Conservation (phyloP, 2,888 invertebrate genomes). For the Phengaris arion region DNA sequence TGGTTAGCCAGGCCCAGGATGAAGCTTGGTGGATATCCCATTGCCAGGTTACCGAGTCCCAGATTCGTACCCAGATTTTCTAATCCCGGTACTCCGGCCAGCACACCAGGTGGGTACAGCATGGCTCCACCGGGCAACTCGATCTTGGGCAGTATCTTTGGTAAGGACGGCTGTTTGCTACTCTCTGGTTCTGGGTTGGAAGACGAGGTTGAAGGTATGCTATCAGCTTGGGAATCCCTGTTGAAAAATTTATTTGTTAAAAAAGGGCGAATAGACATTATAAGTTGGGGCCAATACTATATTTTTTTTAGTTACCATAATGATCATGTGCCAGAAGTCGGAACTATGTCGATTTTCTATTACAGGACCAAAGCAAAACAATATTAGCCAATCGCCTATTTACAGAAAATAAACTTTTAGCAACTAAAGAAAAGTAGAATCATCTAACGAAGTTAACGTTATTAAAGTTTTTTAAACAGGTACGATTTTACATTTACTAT, state of each 20-base stretch:
- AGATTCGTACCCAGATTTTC: constrained; percentile 66
- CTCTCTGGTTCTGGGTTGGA: constrained; percentile 64
- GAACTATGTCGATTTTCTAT: too few relatives aligned
- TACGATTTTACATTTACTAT: too few relatives aligned
- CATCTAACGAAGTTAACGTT: too few relatives aligned
- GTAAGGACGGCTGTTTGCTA: constrained; percentile 59
- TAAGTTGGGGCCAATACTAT: too few relatives aligned
- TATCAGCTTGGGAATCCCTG: constrained; percentile 58
- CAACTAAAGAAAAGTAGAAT: too few relatives aligned
- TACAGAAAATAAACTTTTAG: too few relatives aligned
- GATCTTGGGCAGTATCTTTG: constrained; percentile 64
- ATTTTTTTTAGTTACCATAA: too few relatives aligned
- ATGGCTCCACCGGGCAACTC: constrained; percentile 72
- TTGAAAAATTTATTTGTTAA: not conserved
- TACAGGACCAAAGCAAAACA: not conserved
- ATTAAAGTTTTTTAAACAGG: too few relatives aligned
- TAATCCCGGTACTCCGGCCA: constrained; percentile 53
- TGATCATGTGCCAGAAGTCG: too few relatives aligned
- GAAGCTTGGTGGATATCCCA: constrained; percentile 74
- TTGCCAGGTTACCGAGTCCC: constrained; percentile 67
- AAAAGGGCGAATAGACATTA: too few relatives aligned
- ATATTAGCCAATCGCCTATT: not conserved
- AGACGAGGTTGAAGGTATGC: constrained; percentile 63
- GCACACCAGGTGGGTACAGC: constrained; percentile 65
- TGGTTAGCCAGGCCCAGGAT: constrained; percentile 73